Conservation (phyloP, 2,888 invertebrate genomes). For the Tuberolachnus salignus region DNA sequence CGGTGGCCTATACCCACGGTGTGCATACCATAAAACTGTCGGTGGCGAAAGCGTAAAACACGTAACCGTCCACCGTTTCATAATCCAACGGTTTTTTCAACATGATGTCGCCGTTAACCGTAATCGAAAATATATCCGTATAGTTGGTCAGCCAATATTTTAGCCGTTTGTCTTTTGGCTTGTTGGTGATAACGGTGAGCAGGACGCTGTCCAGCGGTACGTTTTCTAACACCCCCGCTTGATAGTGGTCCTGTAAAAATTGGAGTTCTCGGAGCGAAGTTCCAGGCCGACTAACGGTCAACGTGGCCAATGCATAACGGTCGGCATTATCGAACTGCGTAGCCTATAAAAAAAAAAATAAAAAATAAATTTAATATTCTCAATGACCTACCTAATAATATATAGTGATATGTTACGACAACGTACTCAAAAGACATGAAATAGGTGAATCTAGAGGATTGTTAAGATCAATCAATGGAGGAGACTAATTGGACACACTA, state of each 20-base stretch:
- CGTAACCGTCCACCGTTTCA: conserved; percentile 74
- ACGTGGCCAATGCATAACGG: conserved; percentile 83
- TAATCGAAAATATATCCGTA: conserved; percentile 78
- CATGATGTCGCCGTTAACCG: conserved; percentile 79
- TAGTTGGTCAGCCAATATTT: conserved; percentile 76
- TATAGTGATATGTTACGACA: no score
- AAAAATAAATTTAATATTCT: no score
- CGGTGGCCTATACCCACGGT: background rate
- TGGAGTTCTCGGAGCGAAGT: conserved; percentile 67
- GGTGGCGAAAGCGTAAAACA: conserved; percentile 81
- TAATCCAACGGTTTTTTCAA: conserved; percentile 78
- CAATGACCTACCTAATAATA: no score
- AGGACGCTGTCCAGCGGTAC: conserved; percentile 76
- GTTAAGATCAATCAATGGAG: no score
- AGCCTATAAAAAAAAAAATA: conserved; percentile 65
- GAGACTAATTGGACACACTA: no score
- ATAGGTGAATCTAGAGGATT: no score
- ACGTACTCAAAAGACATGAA: no score
- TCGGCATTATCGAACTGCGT: conserved; percentile 85
- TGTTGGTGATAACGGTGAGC: conserved; percentile 69
- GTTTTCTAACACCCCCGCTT: conserved; percentile 77
- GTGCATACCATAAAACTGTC: conserved; percentile 74
- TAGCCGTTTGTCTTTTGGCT: conserved; percentile 69
- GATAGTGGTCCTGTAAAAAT: conserved; percentile 76
- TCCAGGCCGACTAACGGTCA: conserved; percentile 71